Conservation (phyloP, 2,888 invertebrate genomes). For the Microplitis manilae region DNA sequence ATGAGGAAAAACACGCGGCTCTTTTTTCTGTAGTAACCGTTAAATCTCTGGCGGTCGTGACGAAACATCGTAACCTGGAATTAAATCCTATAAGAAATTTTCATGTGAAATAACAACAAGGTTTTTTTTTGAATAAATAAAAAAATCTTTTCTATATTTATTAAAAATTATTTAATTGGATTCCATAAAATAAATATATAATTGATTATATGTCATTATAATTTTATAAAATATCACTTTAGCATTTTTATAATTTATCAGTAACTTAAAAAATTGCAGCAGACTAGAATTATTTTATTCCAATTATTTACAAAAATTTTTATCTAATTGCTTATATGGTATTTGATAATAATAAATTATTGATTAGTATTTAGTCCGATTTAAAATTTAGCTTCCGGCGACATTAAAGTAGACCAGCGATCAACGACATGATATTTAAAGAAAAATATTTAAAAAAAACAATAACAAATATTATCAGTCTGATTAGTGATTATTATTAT, state of each 20-base stretch:
- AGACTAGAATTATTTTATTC: background rate
- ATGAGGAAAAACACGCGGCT: conserved; percentile 19
- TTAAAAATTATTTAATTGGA: background rate
- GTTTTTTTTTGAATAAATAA: background rate
- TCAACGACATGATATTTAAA: background rate
- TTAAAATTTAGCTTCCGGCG: background rate
- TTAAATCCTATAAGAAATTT: background rate
- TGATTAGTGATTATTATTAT: conserved; percentile 3
- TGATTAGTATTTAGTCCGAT: background rate
- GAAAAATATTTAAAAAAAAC: background rate
- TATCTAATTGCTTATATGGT: background rate
- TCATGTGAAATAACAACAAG: background rate
- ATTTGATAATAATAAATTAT: background rate
- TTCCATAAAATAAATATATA: background rate
- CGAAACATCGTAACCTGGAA: conserved; percentile 14
- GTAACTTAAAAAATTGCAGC: background rate
- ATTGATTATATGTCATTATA: background rate
- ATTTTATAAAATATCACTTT: background rate
- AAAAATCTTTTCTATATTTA: background rate
- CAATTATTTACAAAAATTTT: background rate
- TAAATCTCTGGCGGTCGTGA: conserved; percentile 6
- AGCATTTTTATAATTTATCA: background rate
- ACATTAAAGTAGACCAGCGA: background rate
- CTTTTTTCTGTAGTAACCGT: background rate
- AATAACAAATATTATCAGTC: conserved; percentile 1